Conservation (phyloP, 2,888 invertebrate species). For the Agonum fuliginosum region DNA sequence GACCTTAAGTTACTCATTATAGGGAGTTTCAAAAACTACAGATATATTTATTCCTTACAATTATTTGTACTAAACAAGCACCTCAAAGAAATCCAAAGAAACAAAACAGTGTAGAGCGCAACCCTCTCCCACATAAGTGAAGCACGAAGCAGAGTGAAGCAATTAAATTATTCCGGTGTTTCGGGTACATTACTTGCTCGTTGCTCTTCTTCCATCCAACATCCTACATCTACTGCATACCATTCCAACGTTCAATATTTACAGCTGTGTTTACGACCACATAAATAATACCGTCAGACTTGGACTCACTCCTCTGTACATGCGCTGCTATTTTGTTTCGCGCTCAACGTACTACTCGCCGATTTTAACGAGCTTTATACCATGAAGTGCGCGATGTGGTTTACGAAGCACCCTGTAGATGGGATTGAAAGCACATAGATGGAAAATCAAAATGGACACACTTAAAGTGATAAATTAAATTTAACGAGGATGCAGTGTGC, state of each 20-base stretch:
- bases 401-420: conserved; percentile 7
- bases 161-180: conserved; percentile 53
- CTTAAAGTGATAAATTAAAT: not conserved
- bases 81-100: too few species aligned
- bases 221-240: not conserved
- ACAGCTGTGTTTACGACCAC: conserved; percentile 44
- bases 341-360: too few species aligned
- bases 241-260: conserved; percentile 52
- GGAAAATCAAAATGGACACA: not conserved
- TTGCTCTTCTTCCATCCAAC: not conserved
- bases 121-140: too few species aligned
- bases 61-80: too few species aligned
- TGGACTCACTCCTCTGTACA: conserved; percentile 14
- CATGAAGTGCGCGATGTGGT: not conserved
- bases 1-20: too few species aligned
- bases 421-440: too few species aligned
- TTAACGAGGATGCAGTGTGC: not conserved
- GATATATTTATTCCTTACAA: too few species aligned
- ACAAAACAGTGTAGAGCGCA: too few species aligned
- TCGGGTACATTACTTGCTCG: conserved; percentile 40
- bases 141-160: conserved; percentile 17
- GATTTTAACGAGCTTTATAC: conserved; percentile 1
- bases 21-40: too few species aligned
- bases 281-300: conserved; percentile 50
- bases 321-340: conserved; percentile 11